phyloP scores from a whole-genome alignment of 2,113 vertebrate genomes.

The Colaptes auratus region DNA sequence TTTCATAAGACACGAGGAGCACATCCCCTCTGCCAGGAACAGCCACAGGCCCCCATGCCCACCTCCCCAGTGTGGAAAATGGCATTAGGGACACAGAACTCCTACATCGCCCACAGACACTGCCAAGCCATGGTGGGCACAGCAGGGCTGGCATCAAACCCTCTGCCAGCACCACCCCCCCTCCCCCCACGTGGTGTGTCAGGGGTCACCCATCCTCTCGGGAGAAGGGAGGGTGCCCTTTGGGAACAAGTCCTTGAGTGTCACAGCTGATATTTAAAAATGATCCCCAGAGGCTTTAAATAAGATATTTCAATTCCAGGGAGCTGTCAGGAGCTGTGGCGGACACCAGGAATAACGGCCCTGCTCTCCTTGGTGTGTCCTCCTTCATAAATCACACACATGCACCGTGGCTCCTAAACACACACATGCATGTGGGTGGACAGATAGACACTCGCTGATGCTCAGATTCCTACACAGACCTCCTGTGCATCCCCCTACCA shows the following conservation, averaged over 20 bases:
- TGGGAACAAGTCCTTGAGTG: conserved; percentile 75
- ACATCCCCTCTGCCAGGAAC: background rate
- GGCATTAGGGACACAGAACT: background rate
- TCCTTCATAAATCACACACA: conserved; percentile 70
- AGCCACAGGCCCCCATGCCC: background rate
- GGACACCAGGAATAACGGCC: conserved; percentile 71
- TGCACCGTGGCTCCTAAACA: background rate
- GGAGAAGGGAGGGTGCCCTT: conserved; percentile 37
- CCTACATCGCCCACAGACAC: rapidly evolving
- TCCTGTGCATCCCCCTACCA: background rate
- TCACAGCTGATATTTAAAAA: conserved; percentile 78
- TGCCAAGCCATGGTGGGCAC: background rate
- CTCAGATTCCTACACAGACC: background rate
- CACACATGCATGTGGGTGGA: rapidly evolving
- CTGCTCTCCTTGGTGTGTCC: conserved; percentile 75
- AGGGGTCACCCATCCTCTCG: background rate
- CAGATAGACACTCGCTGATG: rapidly evolving
- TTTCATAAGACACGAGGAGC: conserved; percentile 42
- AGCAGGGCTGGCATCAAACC: background rate
- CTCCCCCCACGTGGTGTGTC: rapidly evolving
- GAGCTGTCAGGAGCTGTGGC: conserved; percentile 76
- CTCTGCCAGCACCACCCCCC: background rate
- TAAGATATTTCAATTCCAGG: conserved; percentile 78
- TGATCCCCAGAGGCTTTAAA: conserved; percentile 76
- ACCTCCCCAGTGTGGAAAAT: rapidly evolving